Conservation (phyloP, 2,113 vertebrate genomes). For the Oryzias melastigma region DNA sequence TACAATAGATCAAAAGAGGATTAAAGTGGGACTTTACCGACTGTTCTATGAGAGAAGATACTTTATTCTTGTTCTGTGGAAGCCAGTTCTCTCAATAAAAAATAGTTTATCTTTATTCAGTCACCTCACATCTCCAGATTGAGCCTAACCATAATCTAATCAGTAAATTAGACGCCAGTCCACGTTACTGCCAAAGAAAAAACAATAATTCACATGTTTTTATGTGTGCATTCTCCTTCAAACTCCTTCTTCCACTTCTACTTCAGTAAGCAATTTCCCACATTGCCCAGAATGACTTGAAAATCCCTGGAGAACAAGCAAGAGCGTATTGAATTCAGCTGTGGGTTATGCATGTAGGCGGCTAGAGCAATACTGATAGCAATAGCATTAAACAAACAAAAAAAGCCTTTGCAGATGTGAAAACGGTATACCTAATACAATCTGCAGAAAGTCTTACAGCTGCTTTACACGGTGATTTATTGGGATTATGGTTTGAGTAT, state of each 20-base stretch:
- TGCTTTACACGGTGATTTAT: constrained; percentile 26
- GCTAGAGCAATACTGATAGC: constrained; percentile 33
- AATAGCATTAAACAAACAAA: constrained; percentile 24
- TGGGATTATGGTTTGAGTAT: constrained; percentile 4
- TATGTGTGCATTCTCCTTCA: constrained; percentile 20
- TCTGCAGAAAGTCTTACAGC: constrained; percentile 22
- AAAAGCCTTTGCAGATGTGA: constrained; percentile 21
- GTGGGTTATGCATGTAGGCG: constrained; percentile 42
- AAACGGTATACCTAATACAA: constrained; percentile 3
- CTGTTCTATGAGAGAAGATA: too few relatives aligned
- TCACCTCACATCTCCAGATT: constrained; percentile 2
- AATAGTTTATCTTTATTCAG: too few relatives aligned
- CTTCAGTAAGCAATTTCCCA: constrained; percentile 45
- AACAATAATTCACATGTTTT: constrained; percentile 17
- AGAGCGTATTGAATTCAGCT: constrained; percentile 34
- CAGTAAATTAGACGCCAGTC: not conserved
- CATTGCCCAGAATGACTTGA: constrained; percentile 34
- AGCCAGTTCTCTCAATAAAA: too few relatives aligned
- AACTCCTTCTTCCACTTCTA: constrained; percentile 30
- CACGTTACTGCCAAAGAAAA: constrained; percentile 31
- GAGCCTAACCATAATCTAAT: constrained; percentile 4
- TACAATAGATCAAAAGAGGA: too few relatives aligned
- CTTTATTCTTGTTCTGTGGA: too few relatives aligned
- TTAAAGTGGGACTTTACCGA: too few relatives aligned
- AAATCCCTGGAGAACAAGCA: constrained; percentile 27